Evolutionary conservation across 2,888 invertebrate species (phyloP), one percentile per base, ranked within the genome.

Genomic region (Rhagophthalmus giganteus): DNA sequence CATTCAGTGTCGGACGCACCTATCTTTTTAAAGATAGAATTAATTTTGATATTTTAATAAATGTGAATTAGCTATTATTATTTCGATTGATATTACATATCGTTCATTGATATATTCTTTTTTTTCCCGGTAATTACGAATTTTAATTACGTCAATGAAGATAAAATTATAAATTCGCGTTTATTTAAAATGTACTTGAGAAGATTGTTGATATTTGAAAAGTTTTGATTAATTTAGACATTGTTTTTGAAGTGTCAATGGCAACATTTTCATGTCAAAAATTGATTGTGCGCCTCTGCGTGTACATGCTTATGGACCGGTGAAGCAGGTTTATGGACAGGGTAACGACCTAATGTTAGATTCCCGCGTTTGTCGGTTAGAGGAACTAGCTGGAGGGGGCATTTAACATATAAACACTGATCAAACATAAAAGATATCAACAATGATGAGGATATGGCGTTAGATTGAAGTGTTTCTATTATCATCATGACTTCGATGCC

Each of bases 341-440:
- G 67, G 66, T 66, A 68, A 68, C 65, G 68, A 68, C 68, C 67
- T 61, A 63, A 58, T 62, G 64, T 63, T 63, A 66, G 63, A 67
- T 64, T 67, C 65, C 60, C 64, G 64, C 63, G 64, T 66, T 67
- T 66, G 66, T 66, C 66, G 65, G 66, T 67, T 67, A 66, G 60
- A 66, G 64, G 63, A 65, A 64, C 64, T 62, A 56, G 55, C 47
- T 61, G 54, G 51, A 55, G 54, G 61, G 59, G 57, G 44, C 42
- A 55, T 53, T 48, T 54, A 54, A 50, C 42, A 49, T 55, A 58
- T 53, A 55, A 52, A 53, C 52, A 56, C 41, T 52, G 55, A 54
- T 56, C 51, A 54, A 52, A 54, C 53, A 54, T 58, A 50, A 55
- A 51, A 55, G 53, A 58, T 52, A 50, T 54, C 48, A 48, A 45